These are phyloP conservation scores for Tor tambroides DNA, from an alignment of 2,113 vertebrate species.

Conservation along the genomic window DNA sequence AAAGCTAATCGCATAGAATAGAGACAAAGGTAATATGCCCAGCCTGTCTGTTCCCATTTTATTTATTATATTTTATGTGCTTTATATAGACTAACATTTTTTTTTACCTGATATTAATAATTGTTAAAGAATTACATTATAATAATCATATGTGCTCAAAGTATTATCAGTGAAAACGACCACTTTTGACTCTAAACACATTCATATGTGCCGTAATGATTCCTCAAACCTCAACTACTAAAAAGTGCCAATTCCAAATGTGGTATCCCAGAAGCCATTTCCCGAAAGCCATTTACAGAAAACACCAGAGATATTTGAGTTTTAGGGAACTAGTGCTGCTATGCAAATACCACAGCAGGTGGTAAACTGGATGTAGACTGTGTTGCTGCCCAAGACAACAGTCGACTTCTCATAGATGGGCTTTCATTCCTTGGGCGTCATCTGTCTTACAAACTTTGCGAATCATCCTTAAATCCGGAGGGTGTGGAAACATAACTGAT, in stretches of 20 bases:
- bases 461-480: slow-evolving; percentile 44
- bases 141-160: background rate
- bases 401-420: slow-evolving; percentile 1
- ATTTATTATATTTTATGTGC: background rate
- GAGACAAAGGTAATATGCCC: background rate
- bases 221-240: background rate
- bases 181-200: background rate
- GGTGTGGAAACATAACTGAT: slow-evolving; percentile 45
- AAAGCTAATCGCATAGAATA: background rate
- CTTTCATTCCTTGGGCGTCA: slow-evolving; percentile 29
- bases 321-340: slow-evolving; percentile 6
- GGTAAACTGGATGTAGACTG: slow-evolving; percentile 42
- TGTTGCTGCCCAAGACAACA: slow-evolving; percentile 53
- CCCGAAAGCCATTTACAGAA: slow-evolving; percentile 45
- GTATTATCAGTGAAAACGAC: background rate
- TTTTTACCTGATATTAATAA: background rate
- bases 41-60: background rate
- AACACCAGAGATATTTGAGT: slow-evolving; percentile 31
- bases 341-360: slow-evolving; percentile 53
- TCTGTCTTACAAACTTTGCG: slow-evolving; percentile 21
- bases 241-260: slow-evolving; percentile 20
- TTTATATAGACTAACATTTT: background rate
- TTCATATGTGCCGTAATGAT: background rate
- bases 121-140: background rate
- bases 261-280: slow-evolving; percentile 35